Evolutionary conservation across 1,140 invertebrate species (phyloP).

Genomic region (Euwallacea fornicatus): DNA sequence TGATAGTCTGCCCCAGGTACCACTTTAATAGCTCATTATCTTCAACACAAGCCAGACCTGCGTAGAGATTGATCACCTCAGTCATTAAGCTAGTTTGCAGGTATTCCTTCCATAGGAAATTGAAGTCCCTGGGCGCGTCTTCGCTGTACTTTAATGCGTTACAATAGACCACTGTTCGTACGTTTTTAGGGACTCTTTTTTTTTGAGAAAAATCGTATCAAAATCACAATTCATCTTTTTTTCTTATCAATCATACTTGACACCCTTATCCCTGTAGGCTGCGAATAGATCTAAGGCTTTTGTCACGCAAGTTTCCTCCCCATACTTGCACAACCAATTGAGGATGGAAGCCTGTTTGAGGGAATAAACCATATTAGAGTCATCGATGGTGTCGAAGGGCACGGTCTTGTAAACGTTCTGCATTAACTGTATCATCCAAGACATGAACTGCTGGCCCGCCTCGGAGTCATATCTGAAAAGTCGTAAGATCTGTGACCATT

Average conservation of each 20-base stretch:
- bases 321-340: slow-evolving; percentile 58
- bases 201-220: not conserved
- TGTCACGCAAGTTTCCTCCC: slow-evolving; percentile 54
- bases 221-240: slow-evolving; percentile 1
- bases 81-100: slow-evolving; percentile 55
- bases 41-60: slow-evolving; percentile 60
- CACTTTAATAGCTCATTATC: slow-evolving; percentile 51
- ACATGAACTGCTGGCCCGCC: slow-evolving; percentile 16
- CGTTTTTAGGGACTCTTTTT: slow-evolving; percentile 57
- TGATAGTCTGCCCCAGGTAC: slow-evolving; percentile 51
- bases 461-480: slow-evolving; percentile 49
- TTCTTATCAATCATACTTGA: not conserved
- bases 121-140: slow-evolving; percentile 51
- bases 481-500: not conserved
- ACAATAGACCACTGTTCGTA: slow-evolving; percentile 63
- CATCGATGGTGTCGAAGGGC: slow-evolving; percentile 26
- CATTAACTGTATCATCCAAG: slow-evolving; percentile 24
- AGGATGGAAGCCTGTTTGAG: slow-evolving; percentile 53
- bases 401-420: slow-evolving; percentile 27
- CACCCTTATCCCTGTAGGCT: slow-evolving; percentile 44
- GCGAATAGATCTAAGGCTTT: slow-evolving; percentile 41
- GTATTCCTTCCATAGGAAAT: slow-evolving; percentile 58
- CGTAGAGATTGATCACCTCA: slow-evolving; percentile 61
- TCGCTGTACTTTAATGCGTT: slow-evolving; percentile 54
- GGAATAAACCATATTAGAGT: slow-evolving; percentile 50